These are phyloP conservation scores for Embidobia sp. DNA, from an alignment of 2,888 invertebrate species.

Conservation along the genomic window DNA sequence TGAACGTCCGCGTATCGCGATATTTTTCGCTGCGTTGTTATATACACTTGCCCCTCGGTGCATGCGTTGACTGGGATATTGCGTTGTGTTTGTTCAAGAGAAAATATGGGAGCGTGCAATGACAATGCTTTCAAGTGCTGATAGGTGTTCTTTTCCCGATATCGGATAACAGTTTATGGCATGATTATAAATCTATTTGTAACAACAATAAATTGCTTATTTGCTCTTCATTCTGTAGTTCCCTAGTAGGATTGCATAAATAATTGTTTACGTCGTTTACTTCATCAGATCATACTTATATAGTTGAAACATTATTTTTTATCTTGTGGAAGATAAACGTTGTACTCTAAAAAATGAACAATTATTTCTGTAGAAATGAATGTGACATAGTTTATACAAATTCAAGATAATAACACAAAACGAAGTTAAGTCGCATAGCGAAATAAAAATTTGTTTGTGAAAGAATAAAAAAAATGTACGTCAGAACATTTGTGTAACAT, in stretches of 20 bases:
- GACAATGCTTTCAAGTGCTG: constrained; percentile 50
- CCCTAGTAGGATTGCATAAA: constrained; percentile 2
- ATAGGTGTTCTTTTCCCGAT: constrained; percentile 36
- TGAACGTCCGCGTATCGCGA: constrained; percentile 49
- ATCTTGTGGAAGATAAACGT: no score
- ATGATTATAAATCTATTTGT: constrained; percentile 50
- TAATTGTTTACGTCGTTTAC: constrained; percentile 9
- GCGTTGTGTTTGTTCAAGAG: constrained; percentile 47
- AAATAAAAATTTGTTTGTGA: no score
- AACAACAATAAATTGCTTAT: constrained; percentile 41
- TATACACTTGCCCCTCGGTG: constrained; percentile 14
- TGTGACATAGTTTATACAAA: no score
- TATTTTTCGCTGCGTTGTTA: constrained; percentile 48
- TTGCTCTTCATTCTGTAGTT: constrained; percentile 17
- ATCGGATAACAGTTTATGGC: constrained; percentile 40
- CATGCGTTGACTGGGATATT: constrained; percentile 42
- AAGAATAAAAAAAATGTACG: no score
- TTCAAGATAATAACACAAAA: no score
- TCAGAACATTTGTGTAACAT: no score
- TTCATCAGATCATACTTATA: background rate
- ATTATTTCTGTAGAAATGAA: no score
- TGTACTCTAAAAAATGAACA: no score
- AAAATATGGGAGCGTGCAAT: constrained; percentile 51
- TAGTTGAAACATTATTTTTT: no score
- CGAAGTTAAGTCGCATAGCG: no score